phyloP scores from a whole-genome alignment of 2,888 invertebrate species.

The Melieria picta region DNA sequence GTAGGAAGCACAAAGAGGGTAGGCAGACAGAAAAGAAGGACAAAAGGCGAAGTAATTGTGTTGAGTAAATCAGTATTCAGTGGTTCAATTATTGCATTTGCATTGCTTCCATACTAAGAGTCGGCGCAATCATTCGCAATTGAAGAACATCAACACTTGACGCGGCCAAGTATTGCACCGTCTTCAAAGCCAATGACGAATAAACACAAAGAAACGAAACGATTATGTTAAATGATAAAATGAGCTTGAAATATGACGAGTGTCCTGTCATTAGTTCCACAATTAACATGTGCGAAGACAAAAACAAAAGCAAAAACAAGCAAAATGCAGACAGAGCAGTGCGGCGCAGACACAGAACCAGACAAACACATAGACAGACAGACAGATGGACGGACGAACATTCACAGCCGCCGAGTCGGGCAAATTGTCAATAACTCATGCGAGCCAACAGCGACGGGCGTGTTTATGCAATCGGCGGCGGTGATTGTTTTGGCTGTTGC shows the following conservation, averaged over 20 bases:
- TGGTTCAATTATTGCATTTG: too few relatives aligned
- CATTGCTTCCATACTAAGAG: too few relatives aligned
- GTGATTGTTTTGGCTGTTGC: conserved; percentile 16
- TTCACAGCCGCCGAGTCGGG: conserved; percentile 47
- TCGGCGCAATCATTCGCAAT: too few relatives aligned
- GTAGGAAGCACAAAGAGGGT: too few relatives aligned
- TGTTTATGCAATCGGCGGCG: conserved; percentile 25
- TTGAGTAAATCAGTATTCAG: too few relatives aligned
- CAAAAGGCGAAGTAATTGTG: too few relatives aligned
- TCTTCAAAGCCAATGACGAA: too few relatives aligned
- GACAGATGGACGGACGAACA: conserved; percentile 47
- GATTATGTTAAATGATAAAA: conserved; percentile 56
- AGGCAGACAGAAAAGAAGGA: too few relatives aligned
- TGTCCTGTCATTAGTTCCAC: conserved; percentile 59
- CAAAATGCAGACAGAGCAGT: conserved; percentile 9
- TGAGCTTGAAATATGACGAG: conserved; percentile 62
- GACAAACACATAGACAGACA: conserved; percentile 9
- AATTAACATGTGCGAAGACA: conserved; percentile 56
- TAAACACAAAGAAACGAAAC: conserved; percentile 28
- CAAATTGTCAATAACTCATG: conserved; percentile 61
- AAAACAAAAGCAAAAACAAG: conserved; percentile 5
- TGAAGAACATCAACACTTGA: too few relatives aligned
- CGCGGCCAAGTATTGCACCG: too few relatives aligned
- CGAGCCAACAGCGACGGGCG: conserved; percentile 42
- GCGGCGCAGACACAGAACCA: conserved; percentile 23